These are phyloP conservation scores for Phyllostomus discolor DNA, from an alignment of 2,113 vertebrate genomes.

Conservation along the genomic window DNA sequence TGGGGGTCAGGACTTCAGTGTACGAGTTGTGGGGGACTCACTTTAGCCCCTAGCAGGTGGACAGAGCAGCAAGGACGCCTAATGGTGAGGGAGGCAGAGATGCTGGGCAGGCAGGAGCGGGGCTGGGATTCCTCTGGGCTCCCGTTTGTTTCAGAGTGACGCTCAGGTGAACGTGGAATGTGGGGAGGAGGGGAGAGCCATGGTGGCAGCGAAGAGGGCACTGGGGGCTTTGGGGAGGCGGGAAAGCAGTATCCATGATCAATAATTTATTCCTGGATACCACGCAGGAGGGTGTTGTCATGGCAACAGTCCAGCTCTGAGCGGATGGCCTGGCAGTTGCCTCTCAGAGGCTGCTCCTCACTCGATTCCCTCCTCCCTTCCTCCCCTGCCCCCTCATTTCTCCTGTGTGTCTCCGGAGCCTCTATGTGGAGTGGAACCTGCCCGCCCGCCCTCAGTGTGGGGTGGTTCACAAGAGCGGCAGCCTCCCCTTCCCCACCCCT, in stretches of 20 bases:
- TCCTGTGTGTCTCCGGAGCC: not conserved
- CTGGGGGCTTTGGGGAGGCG: not conserved
- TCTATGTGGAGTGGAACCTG: not conserved
- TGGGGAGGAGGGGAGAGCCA: not conserved
- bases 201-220: not conserved
- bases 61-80: not conserved
- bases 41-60: not conserved
- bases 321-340: conserved; percentile 7
- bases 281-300: conserved; percentile 54
- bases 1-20: not conserved
- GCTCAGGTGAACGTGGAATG: not conserved
- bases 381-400: not conserved
- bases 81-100: not conserved
- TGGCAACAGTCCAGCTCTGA: conserved; percentile 51
- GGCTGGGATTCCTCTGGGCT: not conserved
- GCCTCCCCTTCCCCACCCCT: not conserved
- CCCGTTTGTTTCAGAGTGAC: not conserved
- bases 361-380: not conserved
- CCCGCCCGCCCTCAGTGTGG: not conserved
- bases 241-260: conserved; percentile 46
- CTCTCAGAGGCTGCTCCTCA: conserved; percentile 2
- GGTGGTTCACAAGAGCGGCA: not conserved
- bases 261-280: conserved; percentile 70
- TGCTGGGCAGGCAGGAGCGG: fast-evolving
- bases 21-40: not conserved